Base-by-base conservation (phyloP, 2,797 vertebrate genomes). In the Oreochromis grahami region DNA sequence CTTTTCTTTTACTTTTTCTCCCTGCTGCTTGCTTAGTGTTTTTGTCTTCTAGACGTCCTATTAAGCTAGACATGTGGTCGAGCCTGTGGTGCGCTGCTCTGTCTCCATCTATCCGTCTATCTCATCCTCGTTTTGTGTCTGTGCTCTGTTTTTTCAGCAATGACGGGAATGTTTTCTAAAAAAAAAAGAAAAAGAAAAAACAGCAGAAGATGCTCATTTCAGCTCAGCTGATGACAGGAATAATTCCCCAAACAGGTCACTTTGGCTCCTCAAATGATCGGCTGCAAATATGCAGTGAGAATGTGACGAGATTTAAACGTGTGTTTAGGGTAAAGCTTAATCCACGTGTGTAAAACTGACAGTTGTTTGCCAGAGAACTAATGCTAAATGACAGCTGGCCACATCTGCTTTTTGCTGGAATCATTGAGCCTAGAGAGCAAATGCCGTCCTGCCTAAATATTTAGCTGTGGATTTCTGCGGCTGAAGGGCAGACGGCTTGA, bases 341-440 rank as follows among this genome's bases (percentile, higher is more conserved):
- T 83, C 65, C 60, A 86, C 36, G 78, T 80, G 72, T 80, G 78
- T 50, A 76, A 85, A 86, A 70, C 19, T 43, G 79, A 81, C 65
- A 70, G 89, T 83, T 87, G 52, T 82, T 43, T 77, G 29, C 76
- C 13, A 2, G 17, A 50, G 52, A 79, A 76, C 76, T 88, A 78
- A 89, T 83, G 80, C 76, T 83, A 77, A 85, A 79, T 82, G 84
- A 92, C 92, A 88, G 78, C 86, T 76, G 78, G 83, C 65, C 82
- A 83, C 89, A 89, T 94, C 91, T 92, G 91, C 86, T 88, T 92
- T 88, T 89, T 63, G 82, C 87, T 85, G 82, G 84, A 89, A 78
- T 82, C 84, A 83, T 24, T 72, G 38, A 88, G 84, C 15, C 76
- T 32, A 3, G 32, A 85, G 68, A 88, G 86, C 51, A 77, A 87